Evolutionary conservation across 2,113 vertebrate genomes (phyloP).

Genomic region (Porphyrio hochstetteri): DNA sequence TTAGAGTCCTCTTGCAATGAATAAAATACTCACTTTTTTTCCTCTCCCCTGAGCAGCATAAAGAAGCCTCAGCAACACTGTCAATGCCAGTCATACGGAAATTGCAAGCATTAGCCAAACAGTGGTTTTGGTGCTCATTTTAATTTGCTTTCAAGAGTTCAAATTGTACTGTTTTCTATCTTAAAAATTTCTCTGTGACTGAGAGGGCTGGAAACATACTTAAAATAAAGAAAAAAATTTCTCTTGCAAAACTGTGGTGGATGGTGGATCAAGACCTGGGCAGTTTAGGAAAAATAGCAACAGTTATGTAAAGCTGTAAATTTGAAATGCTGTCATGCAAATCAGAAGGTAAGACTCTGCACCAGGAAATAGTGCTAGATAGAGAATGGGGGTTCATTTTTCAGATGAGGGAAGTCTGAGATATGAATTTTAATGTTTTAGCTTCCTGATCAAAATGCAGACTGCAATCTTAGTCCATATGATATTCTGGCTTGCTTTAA

Average conservation of each 20-base stretch:
- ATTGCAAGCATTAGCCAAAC: constrained; percentile 8
- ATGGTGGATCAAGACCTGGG: not conserved
- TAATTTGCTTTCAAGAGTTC: constrained; percentile 8
- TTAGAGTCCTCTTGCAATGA: constrained; percentile 9
- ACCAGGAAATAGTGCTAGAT: not conserved
- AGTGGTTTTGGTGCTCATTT: not conserved
- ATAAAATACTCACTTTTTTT: not conserved
- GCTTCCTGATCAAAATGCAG: not conserved
- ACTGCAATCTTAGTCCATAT: not conserved
- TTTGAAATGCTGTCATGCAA: not conserved
- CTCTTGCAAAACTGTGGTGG: not conserved
- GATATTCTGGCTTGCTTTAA: not conserved
- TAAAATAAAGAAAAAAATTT: not conserved
- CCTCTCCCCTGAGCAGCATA: not conserved
- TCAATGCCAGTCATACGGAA: constrained; percentile 1
- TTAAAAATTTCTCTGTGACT: not conserved
- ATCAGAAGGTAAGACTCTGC: not conserved
- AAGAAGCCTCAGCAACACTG: not conserved
- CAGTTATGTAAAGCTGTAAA: not conserved
- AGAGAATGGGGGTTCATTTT: not conserved
- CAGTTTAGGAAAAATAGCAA: not conserved
- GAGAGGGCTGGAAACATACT: not conserved
- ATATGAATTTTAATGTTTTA: not conserved
- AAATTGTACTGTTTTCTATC: not conserved
- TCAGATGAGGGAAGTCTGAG: not conserved